phyloP scores from a whole-genome alignment of 1,140 invertebrate genomes.

The Pseudomyrmex sp. region DNA sequence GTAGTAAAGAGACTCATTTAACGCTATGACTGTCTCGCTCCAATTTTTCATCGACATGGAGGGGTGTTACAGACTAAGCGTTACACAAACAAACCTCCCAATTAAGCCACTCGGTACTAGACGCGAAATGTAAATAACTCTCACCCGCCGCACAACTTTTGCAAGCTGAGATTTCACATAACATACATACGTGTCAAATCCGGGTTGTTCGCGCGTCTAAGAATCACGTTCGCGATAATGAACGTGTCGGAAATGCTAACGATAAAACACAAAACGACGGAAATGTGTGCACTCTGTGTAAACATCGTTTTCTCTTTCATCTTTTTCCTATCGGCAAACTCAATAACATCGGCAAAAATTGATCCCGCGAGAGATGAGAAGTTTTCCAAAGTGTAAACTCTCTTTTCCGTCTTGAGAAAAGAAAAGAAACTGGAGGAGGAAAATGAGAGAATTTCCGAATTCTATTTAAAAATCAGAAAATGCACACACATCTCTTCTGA shows the following conservation, averaged over 20 bases:
- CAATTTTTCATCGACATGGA: slow-evolving; percentile 37
- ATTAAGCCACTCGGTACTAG: neutral
- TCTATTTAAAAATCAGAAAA: no score
- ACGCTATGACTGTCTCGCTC: neutral
- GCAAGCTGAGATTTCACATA: neutral
- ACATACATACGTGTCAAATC: neutral
- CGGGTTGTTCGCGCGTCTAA: neutral
- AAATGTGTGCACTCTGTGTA: slow-evolving; percentile 14
- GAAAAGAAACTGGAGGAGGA: no score
- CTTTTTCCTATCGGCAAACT: neutral
- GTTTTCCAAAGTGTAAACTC: neutral
- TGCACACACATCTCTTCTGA: neutral
- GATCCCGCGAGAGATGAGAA: neutral
- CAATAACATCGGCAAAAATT: neutral
- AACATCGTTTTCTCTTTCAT: neutral
- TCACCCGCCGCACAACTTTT: neutral
- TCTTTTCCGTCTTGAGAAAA: no score
- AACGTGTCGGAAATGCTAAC: slow-evolving; percentile 22
- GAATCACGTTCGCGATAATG: slow-evolving; percentile 44
- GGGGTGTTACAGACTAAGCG: neutral
- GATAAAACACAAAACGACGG: slow-evolving; percentile 4
- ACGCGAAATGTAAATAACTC: slow-evolving; percentile 27
- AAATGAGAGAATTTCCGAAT: neutral
- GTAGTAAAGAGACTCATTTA: no score
- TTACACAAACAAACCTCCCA: neutral